A percentile compares a stretch with the other conserved stretches of the same genome.
Conservation (phyloP, 1,140 invertebrate genomes). For the Hypsibius dujardini region DNA sequence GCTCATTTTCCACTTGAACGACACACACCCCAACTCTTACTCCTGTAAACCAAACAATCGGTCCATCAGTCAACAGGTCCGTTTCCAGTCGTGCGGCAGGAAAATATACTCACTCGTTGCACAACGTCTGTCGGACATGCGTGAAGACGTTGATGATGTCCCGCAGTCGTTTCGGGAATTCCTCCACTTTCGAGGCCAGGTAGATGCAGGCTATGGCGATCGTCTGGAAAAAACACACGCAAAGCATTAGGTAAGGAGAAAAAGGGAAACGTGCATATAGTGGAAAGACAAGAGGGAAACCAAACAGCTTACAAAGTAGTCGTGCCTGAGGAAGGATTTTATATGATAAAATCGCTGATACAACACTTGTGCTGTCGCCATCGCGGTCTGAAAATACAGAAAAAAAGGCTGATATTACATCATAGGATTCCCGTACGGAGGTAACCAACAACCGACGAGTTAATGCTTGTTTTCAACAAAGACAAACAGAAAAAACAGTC, state of each 20-base stretch:
- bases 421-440: conserved; percentile 2
- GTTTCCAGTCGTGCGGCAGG: background rate
- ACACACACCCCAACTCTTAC: too few relatives aligned
- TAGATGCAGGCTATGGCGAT: conserved; percentile 92
- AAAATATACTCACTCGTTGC: conserved; percentile 56
- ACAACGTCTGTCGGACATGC: conserved; percentile 85
- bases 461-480: background rate
- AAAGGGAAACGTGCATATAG: background rate
- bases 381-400: conserved; percentile 61
- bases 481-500: too few relatives aligned
- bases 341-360: conserved; percentile 97
- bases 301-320: conserved; percentile 63
- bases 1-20: too few relatives aligned
- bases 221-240: conserved; percentile 30
- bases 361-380: conserved; percentile 96
- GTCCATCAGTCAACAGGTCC: too few relatives aligned
- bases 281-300: conserved; percentile 1
- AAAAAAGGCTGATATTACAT: conserved; percentile 13
- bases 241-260: background rate
- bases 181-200: conserved; percentile 97
- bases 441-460: conserved; percentile 18
- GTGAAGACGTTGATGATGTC: conserved; percentile 99
- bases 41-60: too few relatives aligned
- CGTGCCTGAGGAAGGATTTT: conserved; percentile 88
- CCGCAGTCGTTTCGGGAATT: conserved; percentile 76